These are phyloP conservation scores for Emydocephalus ijimae DNA, from an alignment of 2,113 vertebrate species.

Conservation along the genomic window DNA sequence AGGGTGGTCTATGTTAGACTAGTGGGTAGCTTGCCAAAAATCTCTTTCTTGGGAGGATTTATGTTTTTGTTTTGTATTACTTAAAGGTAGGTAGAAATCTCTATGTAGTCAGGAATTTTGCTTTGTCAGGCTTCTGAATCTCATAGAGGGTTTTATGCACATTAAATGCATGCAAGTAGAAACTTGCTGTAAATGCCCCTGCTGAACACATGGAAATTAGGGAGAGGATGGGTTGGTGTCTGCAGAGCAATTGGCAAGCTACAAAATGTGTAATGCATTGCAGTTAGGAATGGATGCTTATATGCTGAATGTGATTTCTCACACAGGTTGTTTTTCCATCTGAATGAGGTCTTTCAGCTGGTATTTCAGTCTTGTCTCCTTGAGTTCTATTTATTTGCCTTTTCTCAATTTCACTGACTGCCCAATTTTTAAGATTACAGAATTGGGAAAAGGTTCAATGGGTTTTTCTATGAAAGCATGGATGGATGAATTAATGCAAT, in stretches of 20 bases:
- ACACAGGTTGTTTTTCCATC: not conserved
- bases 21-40: not conserved
- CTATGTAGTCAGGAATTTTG: not conserved
- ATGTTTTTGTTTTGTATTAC: not conserved
- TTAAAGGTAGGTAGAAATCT: not conserved
- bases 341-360: not conserved
- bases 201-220: not conserved
- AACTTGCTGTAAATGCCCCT: not conserved
- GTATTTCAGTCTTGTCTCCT: not conserved
- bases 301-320: not conserved
- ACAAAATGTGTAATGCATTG: not conserved
- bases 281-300: not conserved
- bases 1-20: not conserved
- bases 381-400: not conserved
- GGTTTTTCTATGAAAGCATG: not conserved
- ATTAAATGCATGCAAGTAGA: not conserved
- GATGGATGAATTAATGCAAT: not conserved
- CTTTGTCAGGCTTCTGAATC: not conserved
- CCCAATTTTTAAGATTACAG: not conserved
- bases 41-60: not conserved
- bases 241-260: not conserved
- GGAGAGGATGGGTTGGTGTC: not conserved
- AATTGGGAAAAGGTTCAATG: not conserved
- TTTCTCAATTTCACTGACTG: not conserved
- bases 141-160: not conserved